Conservation (phyloP, 2,888 invertebrate species). For the Unio delphinus region DNA sequence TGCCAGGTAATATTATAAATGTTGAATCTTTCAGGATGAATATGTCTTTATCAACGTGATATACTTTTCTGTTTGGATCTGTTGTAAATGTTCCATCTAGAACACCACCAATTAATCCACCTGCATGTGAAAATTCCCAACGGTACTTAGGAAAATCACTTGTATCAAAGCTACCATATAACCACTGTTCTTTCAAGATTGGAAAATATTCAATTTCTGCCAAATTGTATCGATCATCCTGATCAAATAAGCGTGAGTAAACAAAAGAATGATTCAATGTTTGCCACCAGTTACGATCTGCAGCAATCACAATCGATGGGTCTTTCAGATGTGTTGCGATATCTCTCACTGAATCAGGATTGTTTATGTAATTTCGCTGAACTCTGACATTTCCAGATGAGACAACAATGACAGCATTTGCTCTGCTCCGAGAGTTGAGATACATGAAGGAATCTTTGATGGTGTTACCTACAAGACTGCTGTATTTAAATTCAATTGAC, state of each 20-base stretch:
- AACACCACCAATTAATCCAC: conserved; percentile 61
- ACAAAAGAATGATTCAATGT: conserved; percentile 49
- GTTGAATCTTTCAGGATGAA: conserved; percentile 94
- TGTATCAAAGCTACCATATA: conserved; percentile 87
- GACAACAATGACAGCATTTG: conserved; percentile 92
- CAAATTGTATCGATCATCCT: conserved; percentile 81
- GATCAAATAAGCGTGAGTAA: conserved; percentile 65
- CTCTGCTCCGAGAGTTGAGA: conserved; percentile 90
- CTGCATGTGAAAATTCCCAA: conserved; percentile 73
- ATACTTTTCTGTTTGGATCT: conserved; percentile 69
- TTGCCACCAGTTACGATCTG: conserved; percentile 95
- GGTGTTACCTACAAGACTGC: conserved; percentile 88
- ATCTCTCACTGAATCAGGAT: conserved; percentile 92
- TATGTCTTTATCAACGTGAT: conserved; percentile 93
- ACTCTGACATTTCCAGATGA: conserved; percentile 92
- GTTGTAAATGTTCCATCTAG: conserved; percentile 44
- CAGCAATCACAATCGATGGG: conserved; percentile 93
- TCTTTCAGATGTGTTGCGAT: conserved; percentile 95
- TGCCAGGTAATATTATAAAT: conserved; percentile 89
- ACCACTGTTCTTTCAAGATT: conserved; percentile 89
- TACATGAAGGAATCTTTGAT: conserved; percentile 87
- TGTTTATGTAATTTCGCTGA: conserved; percentile 88
- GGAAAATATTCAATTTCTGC: conserved; percentile 94
- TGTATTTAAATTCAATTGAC: conserved; percentile 86
- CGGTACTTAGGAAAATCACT: conserved; percentile 85